Evolutionary conservation across 2,113 vertebrate genomes (phyloP).

Genomic region (Oxyruncus cristatus): DNA sequence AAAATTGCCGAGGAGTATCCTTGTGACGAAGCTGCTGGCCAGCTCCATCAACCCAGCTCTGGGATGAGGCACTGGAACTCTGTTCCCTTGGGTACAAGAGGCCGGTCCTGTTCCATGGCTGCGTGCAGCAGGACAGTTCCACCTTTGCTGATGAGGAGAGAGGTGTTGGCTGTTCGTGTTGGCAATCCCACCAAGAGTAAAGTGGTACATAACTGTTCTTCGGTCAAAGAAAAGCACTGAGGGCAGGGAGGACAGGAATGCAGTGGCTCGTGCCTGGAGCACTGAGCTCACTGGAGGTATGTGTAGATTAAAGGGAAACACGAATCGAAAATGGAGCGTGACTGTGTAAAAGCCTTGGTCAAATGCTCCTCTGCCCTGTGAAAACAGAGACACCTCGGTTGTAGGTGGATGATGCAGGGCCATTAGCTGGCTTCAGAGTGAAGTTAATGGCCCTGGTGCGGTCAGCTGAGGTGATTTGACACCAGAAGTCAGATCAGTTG

Average conservation of each 20-base stretch:
- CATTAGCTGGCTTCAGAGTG: not conserved
- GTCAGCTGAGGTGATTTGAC: not conserved
- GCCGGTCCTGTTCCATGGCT: not conserved
- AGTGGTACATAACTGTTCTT: not conserved
- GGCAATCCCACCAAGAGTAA: not conserved
- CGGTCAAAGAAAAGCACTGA: not conserved
- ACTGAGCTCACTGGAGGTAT: not conserved
- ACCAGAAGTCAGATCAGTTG: not conserved
- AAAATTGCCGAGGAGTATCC: not conserved
- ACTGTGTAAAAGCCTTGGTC: not conserved
- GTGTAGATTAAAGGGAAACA: not conserved
- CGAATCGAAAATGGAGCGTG: not conserved
- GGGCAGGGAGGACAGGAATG: not conserved
- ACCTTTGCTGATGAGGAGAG: not conserved
- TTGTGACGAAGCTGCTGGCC: not conserved
- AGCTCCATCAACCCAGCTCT: not conserved
- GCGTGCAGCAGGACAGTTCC: not conserved
- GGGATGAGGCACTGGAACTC: not conserved
- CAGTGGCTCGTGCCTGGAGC: not conserved
- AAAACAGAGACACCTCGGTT: not conserved
- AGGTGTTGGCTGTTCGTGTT: not conserved
- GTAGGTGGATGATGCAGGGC: not conserved
- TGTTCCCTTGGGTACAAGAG: rapidly evolving
- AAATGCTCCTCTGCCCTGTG: not conserved
- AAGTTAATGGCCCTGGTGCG: not conserved